Conservation (phyloP, 1,140 invertebrate species). For the Bicyclus anynana region DNA sequence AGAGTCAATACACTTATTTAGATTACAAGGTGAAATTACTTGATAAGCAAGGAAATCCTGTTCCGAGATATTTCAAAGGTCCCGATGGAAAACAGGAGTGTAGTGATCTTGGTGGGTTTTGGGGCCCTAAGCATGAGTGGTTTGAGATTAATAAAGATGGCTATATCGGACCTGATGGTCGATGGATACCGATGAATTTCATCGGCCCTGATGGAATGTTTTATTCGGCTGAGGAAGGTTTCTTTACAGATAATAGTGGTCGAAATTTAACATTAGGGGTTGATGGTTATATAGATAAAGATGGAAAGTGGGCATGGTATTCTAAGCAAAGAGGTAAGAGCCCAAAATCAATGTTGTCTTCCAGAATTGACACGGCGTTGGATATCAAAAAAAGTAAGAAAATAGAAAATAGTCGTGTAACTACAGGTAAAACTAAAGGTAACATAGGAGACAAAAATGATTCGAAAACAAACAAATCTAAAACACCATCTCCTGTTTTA, state of each 20-base stretch:
- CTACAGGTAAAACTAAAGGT: slow-evolving; percentile 16
- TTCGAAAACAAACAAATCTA: slow-evolving; percentile 25
- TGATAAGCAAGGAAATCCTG: slow-evolving; percentile 57
- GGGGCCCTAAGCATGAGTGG: slow-evolving; percentile 52
- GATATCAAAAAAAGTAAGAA: slow-evolving; percentile 20
- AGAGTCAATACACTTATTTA: slow-evolving; percentile 62
- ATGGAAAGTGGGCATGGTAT: slow-evolving; percentile 65
- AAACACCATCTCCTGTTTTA: slow-evolving; percentile 14
- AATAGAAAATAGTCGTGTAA: slow-evolving; percentile 10
- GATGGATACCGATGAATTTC: slow-evolving; percentile 68
- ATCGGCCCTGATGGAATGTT: slow-evolving; percentile 62
- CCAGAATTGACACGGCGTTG: slow-evolving; percentile 18
- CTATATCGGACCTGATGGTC: slow-evolving; percentile 59
- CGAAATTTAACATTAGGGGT: slow-evolving; percentile 51
- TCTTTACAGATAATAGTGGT: slow-evolving; percentile 50
- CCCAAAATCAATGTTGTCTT: slow-evolving; percentile 40
- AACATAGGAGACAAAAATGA: neutral
- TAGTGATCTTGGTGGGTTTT: slow-evolving; percentile 68
- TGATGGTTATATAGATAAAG: slow-evolving; percentile 65
- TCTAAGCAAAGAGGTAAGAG: slow-evolving; percentile 34
- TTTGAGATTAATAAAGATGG: slow-evolving; percentile 67
- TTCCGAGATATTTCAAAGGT: slow-evolving; percentile 64
- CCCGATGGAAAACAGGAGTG: slow-evolving; percentile 66
- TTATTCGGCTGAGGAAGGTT: slow-evolving; percentile 62
- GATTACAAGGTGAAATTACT: slow-evolving; percentile 66